Evolutionary conservation across 64 coral and sea anemone genomes (phyloP).

Genomic region (Stylophora pistillata): DNA sequence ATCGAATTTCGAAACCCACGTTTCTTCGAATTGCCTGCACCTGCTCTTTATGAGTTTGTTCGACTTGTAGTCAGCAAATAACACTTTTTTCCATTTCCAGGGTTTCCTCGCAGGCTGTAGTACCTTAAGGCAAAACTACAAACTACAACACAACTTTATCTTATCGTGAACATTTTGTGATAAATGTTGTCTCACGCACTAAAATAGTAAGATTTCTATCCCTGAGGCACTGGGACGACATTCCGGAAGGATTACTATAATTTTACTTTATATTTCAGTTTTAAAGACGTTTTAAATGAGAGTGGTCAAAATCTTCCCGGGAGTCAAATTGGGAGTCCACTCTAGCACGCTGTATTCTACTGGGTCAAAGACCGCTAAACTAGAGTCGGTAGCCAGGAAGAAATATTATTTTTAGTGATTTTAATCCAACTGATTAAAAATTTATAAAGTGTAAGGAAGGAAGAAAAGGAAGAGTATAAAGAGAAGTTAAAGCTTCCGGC

Average conservation of each 20-base stretch:
- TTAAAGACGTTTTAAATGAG: neutral
- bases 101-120: neutral
- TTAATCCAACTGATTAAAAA: neutral
- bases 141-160: too few relatives aligned
- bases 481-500: neutral
- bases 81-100: neutral
- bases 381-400: neutral
- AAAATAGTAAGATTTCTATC: too few relatives aligned
- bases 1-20: too few relatives aligned
- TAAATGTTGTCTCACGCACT: too few relatives aligned
- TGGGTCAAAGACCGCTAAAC: neutral
- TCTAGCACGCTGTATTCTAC: too few relatives aligned
- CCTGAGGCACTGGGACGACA: too few relatives aligned
- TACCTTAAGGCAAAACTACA: neutral
- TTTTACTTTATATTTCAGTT: too few relatives aligned
- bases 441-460: neutral
- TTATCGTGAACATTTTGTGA: too few relatives aligned
- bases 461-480: neutral
- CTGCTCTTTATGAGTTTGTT: neutral
- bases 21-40: neutral
- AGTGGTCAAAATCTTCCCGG: neutral
- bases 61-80: neutral
- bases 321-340: neutral
- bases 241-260: too few relatives aligned
- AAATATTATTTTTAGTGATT: neutral